Base-by-base conservation (phyloP, 2,888 invertebrate species). In the Didymodactylos carnosus region DNA sequence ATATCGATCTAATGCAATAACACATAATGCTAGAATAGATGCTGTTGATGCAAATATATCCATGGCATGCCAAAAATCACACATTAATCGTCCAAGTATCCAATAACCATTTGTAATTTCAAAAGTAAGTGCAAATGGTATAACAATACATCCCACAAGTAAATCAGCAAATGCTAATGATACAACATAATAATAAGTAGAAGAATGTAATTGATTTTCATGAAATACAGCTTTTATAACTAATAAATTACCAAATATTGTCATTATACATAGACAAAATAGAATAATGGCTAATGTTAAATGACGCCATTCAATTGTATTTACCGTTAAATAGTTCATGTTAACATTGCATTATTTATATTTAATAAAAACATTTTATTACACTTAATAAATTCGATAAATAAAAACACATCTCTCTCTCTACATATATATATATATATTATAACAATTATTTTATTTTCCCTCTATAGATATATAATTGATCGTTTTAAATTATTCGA, bases 11-110 rank as follows among this genome's bases (percentile, higher is more conserved):
- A 95, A 83, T 0, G 93, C 92, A 80, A 95, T 98, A 39, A 97
- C 94, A 84, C 97, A 97, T 73, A 98, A 86, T 84, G 97, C 97
- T 72, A 97, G 86, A 79, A 98, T 98, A 16, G 94, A 94, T 10
- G 95, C 95, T 0, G 98, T 97, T 79, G 93, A 93, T 79, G 94
- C 95, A 2, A 98, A 87, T 3, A 98, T 97, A 82, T 98, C 97
- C 77, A 97, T 83, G 0, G 94, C 94, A 73, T 94, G 88, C 94
- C 97, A 98, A 29, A 94, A 88, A 81, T 98, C 97, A 83, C 97
- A 98, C n/a, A 62, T 16, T 19, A 62, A 62, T 19, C 53, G 53
- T 29, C 14, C 19, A 35, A 62, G 35, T 19, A 62, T 16, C 53
- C 53, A 35, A 35, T 62, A 62, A 62, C 35, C 53, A 29, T 62